Evolutionary conservation across 2,113 vertebrate genomes (phyloP).

Genomic region (Ceyx cyanopectus): DNA sequence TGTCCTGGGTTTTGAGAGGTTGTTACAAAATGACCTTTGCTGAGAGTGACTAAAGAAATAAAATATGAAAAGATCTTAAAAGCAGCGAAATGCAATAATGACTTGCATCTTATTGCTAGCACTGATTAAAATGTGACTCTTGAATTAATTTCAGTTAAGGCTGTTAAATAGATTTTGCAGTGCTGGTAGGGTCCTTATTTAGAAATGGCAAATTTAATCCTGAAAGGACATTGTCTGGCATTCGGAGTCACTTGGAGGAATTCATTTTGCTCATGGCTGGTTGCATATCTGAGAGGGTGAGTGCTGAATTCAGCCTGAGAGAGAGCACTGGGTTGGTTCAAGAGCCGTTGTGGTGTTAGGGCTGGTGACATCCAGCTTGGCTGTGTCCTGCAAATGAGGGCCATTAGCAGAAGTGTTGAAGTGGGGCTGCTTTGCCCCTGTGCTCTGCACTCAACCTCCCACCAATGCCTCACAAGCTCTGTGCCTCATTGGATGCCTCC

Average conservation of each 20-base stretch:
- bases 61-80: neutral
- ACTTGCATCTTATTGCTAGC: neutral
- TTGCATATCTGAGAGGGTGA: neutral
- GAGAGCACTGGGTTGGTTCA: rapidly evolving
- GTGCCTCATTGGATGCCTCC: rapidly evolving
- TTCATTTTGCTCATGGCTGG: neutral
- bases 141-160: conserved; percentile 18
- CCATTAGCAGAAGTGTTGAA: rapidly evolving
- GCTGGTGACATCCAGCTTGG: rapidly evolving
- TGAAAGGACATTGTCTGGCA: neutral
- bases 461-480: rapidly evolving
- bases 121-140: neutral
- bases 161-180: neutral
- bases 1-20: neutral
- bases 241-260: neutral
- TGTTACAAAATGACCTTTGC: conserved; percentile 4
- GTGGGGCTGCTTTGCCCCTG: neutral
- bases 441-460: rapidly evolving
- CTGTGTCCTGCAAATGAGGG: neutral
- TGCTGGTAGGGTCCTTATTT: neutral
- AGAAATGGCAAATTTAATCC: neutral
- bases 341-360: rapidly evolving
- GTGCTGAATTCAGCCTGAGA: neutral
- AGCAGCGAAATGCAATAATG: neutral
- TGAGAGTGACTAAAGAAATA: neutral